Percentiles rank a stretch among this genome's conserved stretches.
Evolutionary conservation across 2,888 invertebrate species (phyloP).

Genomic region (Morpho deidamia): DNA sequence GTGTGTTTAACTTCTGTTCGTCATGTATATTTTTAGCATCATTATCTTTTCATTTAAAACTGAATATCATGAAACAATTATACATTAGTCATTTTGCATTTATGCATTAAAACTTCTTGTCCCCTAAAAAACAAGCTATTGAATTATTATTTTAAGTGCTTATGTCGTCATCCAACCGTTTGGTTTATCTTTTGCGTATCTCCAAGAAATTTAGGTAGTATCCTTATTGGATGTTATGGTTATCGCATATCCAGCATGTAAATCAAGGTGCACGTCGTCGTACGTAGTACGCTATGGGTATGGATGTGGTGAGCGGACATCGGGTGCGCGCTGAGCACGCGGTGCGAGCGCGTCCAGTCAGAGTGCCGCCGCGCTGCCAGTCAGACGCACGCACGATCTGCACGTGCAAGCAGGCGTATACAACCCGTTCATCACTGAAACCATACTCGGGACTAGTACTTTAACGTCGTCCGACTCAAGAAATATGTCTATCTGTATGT

Average conservation of each 20-base stretch:
- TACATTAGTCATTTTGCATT: neutral
- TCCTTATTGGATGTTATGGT: slow-evolving; percentile 26
- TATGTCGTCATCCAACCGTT: slow-evolving; percentile 2
- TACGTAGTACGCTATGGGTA: slow-evolving; percentile 45
- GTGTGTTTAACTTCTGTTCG: neutral
- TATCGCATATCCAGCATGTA: slow-evolving; percentile 46
- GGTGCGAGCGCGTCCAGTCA: slow-evolving; percentile 75
- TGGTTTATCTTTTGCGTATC: slow-evolving; percentile 16
- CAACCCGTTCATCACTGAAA: slow-evolving; percentile 57
- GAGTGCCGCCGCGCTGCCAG: slow-evolving; percentile 75
- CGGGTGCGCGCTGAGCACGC: slow-evolving; percentile 66
- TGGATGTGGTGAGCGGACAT: slow-evolving; percentile 67
- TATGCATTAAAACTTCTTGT: neutral
- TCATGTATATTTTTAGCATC: neutral
- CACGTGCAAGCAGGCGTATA: slow-evolving; percentile 46
- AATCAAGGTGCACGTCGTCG: slow-evolving; percentile 64
- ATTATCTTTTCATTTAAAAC: neutral
- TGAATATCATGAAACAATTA: neutral
- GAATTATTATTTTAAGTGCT: neutral
- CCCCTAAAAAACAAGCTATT: neutral
- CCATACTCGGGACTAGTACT: slow-evolving; percentile 37
- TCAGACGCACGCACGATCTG: slow-evolving; percentile 73
- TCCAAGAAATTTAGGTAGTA: slow-evolving; percentile 24
- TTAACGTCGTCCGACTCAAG: slow-evolving; percentile 33
- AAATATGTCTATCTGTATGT: slow-evolving; percentile 79